Evolutionary conservation across 2,113 vertebrate genomes (phyloP).

Genomic region (Gymnocephalus cernua): DNA sequence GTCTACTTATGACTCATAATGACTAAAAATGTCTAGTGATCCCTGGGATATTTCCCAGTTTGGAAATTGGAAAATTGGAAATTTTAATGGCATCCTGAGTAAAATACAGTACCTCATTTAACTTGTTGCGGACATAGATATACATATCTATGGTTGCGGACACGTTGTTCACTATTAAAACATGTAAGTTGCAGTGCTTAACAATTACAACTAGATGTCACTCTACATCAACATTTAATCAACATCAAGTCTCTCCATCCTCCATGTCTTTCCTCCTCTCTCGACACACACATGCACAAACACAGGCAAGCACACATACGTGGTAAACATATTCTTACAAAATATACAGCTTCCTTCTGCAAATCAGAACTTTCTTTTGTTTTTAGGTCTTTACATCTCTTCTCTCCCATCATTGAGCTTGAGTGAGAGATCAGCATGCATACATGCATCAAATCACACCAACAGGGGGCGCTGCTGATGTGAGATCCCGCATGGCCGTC

Average conservation of each 20-base stretch:
- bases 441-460: constrained; percentile 22
- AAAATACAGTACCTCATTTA: not conserved
- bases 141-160: no score
- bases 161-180: not conserved
- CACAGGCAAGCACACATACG: not conserved
- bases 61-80: no score
- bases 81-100: not conserved
- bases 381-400: constrained; percentile 26
- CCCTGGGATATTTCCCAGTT: not conserved
- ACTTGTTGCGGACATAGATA: not conserved
- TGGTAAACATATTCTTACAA: constrained; percentile 12
- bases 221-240: constrained; percentile 49
- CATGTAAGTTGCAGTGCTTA: constrained; percentile 40
- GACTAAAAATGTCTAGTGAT: not conserved
- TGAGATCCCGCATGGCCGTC: constrained; percentile 23
- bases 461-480: constrained; percentile 71
- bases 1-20: no score
- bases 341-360: constrained; percentile 23
- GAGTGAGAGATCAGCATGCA: constrained; percentile 3
- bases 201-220: constrained; percentile 68
- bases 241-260: not conserved
- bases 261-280: no score
- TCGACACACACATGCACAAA: constrained; percentile 7
- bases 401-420: not conserved
- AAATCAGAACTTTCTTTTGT: constrained; percentile 38